A percentile compares a stretch with the other conserved stretches of the same genome.
These are phyloP conservation scores for Phasia obesa DNA, from an alignment of 2,888 invertebrate species.

Conservation along the genomic window DNA sequence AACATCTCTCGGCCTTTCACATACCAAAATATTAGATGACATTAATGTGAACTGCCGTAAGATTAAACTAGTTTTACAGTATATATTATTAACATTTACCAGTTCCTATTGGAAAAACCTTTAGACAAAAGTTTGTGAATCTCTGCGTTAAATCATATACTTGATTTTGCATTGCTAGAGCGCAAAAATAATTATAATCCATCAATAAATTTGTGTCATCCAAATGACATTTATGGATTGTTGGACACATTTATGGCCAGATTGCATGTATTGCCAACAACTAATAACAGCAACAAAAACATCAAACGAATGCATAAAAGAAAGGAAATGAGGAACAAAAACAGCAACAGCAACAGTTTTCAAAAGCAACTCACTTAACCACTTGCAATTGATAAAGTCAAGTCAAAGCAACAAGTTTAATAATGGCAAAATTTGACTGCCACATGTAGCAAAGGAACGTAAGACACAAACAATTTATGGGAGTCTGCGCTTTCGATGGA, in stretches of 20 bases:
- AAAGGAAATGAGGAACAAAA: constrained; percentile 30
- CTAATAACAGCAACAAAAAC: not conserved
- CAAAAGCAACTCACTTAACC: constrained; percentile 50
- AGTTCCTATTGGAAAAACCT: too few relatives aligned
- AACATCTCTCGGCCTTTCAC: too few relatives aligned
- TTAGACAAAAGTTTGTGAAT: constrained; percentile 27
- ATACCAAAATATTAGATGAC: too few relatives aligned
- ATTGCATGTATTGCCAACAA: constrained; percentile 37
- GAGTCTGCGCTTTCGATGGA: constrained; percentile 41
- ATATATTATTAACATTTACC: too few relatives aligned
- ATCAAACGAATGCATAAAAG: constrained; percentile 32
- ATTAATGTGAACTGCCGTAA: too few relatives aligned
- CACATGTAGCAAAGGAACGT: constrained; percentile 18
- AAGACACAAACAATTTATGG: constrained; percentile 35
- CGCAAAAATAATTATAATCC: constrained; percentile 74
- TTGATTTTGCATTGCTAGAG: constrained; percentile 27
- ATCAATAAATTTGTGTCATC: constrained; percentile 77
- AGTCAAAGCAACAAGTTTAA: constrained; percentile 62
- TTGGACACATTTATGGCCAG: constrained; percentile 63
- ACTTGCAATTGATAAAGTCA: constrained; percentile 60
- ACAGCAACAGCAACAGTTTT: not conserved
- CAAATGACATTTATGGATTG: constrained; percentile 77
- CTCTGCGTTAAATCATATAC: constrained; percentile 19
- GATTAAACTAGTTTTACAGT: too few relatives aligned
- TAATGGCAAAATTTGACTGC: constrained; percentile 44